Conservation (phyloP, 2,797 vertebrate genomes). For the Garrulus glandarius region DNA sequence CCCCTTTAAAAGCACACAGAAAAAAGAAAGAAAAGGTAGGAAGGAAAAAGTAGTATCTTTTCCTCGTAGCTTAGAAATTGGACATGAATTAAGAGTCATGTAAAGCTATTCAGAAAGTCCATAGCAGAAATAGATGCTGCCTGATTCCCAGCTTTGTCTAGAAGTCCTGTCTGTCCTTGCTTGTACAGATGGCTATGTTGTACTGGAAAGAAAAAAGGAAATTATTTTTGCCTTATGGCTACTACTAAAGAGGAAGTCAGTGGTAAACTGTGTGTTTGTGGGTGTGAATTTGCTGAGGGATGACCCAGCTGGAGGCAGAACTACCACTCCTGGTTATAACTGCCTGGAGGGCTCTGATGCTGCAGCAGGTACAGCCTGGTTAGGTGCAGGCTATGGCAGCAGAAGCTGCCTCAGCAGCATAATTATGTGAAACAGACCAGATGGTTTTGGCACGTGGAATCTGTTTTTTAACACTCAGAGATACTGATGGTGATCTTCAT, state of each 20-base stretch:
- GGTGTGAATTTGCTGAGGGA: neutral
- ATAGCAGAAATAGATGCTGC: neutral
- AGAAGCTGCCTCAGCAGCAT: neutral
- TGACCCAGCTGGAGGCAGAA: neutral
- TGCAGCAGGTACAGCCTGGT: neutral
- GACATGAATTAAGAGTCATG: neutral
- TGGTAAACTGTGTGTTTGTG: neutral
- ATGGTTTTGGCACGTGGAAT: neutral
- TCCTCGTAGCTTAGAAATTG: neutral
- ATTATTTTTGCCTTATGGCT: neutral
- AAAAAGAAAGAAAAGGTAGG: neutral
- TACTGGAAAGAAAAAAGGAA: neutral
- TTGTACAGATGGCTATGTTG: neutral
- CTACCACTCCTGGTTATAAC: neutral
- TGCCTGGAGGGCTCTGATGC: neutral
- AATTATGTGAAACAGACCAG: neutral
- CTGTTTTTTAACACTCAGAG: neutral
- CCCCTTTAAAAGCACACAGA: neutral
- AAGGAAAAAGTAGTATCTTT: neutral
- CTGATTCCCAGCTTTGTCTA: neutral
- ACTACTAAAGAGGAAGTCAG: neutral
- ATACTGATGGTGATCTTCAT: neutral
- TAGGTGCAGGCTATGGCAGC: neutral
- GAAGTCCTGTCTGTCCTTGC: neutral
- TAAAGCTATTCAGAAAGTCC: neutral